A percentile compares a stretch with the other conserved stretches of the same genome.
phyloP scores from a whole-genome alignment of 2,888 invertebrate genomes.

The Platycnemis pennipes region DNA sequence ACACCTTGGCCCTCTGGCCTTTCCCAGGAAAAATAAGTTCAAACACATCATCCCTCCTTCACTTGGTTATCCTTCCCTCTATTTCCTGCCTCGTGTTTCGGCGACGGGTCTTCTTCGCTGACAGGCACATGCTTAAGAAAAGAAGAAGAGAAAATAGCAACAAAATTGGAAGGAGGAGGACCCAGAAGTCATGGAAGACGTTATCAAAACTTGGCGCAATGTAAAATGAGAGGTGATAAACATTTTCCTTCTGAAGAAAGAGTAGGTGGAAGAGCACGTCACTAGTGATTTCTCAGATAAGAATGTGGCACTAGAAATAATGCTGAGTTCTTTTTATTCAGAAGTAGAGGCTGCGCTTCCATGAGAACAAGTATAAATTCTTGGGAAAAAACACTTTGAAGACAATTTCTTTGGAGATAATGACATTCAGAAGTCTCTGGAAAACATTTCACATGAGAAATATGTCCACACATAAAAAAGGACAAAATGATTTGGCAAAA shows the following conservation, averaged over 20 bases:
- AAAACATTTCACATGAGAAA: too few species aligned
- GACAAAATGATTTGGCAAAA: too few species aligned
- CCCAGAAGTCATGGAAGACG: neutral
- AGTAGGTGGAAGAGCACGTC: neutral
- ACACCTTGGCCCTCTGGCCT: neutral
- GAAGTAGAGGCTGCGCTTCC: neutral
- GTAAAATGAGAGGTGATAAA: constrained; percentile 10
- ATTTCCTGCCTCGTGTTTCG: neutral
- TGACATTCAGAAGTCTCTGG: too few species aligned
- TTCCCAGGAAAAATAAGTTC: neutral
- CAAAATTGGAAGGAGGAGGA: neutral
- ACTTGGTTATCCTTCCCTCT: neutral
- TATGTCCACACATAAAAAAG: too few species aligned
- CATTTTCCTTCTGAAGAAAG: neutral
- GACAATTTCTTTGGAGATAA: too few species aligned
- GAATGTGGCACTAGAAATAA: neutral
- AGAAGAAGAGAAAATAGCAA: neutral
- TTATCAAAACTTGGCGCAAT: neutral
- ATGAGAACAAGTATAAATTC: neutral
- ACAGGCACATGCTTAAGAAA: neutral
- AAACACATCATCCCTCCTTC: neutral
- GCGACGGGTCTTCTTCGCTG: neutral
- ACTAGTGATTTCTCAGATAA: neutral
- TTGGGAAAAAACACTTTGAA: too few species aligned
- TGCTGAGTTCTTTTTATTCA: neutral